Conservation (phyloP, 2,113 vertebrate species). For the Colossoma macropomum region DNA sequence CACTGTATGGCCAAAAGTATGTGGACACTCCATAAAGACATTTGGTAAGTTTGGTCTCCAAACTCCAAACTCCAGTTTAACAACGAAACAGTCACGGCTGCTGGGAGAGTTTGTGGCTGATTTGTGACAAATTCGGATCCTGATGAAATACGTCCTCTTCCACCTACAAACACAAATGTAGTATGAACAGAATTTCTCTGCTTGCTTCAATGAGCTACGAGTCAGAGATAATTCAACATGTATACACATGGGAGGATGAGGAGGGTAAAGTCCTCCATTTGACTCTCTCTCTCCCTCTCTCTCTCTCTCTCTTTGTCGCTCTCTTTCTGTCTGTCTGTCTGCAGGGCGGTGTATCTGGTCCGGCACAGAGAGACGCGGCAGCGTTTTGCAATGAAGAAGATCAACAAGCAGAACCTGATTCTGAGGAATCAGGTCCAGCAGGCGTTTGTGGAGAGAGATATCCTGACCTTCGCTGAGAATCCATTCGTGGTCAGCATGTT, state of each 20-base stretch:
- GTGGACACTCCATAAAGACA: no score
- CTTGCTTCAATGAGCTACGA: no score
- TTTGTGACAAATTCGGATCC: no score
- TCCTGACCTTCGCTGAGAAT: slow-evolving; percentile 95
- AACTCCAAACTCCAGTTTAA: no score
- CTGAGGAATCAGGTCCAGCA: slow-evolving; percentile 95
- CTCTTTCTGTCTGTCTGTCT: background rate
- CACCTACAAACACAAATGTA: no score
- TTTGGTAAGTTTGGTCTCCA: no score
- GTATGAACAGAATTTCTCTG: no score
- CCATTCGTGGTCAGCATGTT: slow-evolving; percentile 96
- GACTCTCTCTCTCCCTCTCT: background rate
- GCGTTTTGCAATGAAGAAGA: slow-evolving; percentile 97
- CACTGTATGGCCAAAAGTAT: no score
- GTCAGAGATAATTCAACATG: background rate
- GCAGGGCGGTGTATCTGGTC: slow-evolving; percentile 91
- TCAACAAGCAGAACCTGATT: slow-evolving; percentile 97
- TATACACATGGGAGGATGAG: background rate
- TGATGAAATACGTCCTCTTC: no score
- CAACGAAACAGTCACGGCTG: no score
- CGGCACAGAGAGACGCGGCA: slow-evolving; percentile 89
- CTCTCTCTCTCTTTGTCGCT: background rate
- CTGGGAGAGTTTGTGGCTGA: no score
- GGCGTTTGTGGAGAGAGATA: slow-evolving; percentile 94
- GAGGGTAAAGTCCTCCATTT: background rate